Base-by-base conservation (phyloP, 2,113 vertebrate species). In the Saguinus imperator region DNA sequence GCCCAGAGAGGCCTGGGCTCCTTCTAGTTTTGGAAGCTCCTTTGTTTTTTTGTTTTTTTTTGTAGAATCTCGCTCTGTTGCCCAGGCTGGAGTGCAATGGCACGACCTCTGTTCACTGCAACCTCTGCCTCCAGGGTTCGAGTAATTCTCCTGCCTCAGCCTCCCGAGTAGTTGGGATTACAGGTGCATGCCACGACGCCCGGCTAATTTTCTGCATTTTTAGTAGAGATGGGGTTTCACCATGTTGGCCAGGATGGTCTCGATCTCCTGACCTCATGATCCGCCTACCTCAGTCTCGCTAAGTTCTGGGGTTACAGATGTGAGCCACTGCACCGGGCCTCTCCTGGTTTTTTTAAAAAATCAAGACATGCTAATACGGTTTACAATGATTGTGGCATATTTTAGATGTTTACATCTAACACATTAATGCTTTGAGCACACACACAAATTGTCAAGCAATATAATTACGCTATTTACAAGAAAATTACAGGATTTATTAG, bases 401-500 rank as follows among this genome's bases (percentile, higher is more conserved):
- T 96, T 96, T 23, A 52, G 95, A 95, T 95, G 96, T 95, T 97
- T 95, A 92, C 96, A 84, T 91, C 77, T 35, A 91, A 91, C 92
- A 97, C 94, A 95, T 96, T 89, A 97, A 94, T 95, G 89, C 89
- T 87, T 92, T 96, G 52, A 88, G 91, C 87, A 86, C 37, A 91
- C 86, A 76, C 79, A 88, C 55, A 87, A 79, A 97, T 93, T 89
- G 79, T 95, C 82, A 87, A 91, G 94, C 64, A 70, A 93, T 95
- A 29, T 93, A 95, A 95, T 95, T 97, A 93, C 14, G 45, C 92
- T 82, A 64, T 87, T 94, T 84, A 84, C 79, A 76, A 91, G 96
- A 94, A 97, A 97, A 96, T 95, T 55, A 97, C 18, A 93, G 97
- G 95, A 93, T 94, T 95, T 93, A 89, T 84, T 95, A 75, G 77